Evolutionary conservation across 1,140 invertebrate species (phyloP).

Genomic region (Drosophila athabasca): DNA sequence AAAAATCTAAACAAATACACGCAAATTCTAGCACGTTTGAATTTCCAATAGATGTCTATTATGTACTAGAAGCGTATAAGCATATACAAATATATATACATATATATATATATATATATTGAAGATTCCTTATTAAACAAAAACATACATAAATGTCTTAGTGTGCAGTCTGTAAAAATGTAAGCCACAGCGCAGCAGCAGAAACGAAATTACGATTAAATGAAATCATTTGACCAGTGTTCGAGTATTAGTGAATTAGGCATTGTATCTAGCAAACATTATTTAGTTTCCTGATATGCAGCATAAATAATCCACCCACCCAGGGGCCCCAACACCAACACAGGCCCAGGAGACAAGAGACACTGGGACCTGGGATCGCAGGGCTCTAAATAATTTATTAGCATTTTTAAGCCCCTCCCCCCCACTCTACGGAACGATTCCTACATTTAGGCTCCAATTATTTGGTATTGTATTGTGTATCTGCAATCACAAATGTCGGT

Average conservation of each 20-base stretch:
- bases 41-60: slow-evolving; percentile 77
- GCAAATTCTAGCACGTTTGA: slow-evolving; percentile 67
- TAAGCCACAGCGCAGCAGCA: slow-evolving; percentile 37
- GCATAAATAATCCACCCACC: slow-evolving; percentile 26
- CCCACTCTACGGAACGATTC: slow-evolving; percentile 34
- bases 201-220: slow-evolving; percentile 33
- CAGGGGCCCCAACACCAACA: neutral
- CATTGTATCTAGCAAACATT: slow-evolving; percentile 68
- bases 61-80: slow-evolving; percentile 51
- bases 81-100: slow-evolving; percentile 10
- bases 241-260: slow-evolving; percentile 72
- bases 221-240: slow-evolving; percentile 30
- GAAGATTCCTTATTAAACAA: slow-evolving; percentile 43
- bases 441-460: slow-evolving; percentile 44
- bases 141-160: slow-evolving; percentile 44
- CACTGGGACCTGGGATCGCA: slow-evolving; percentile 1
- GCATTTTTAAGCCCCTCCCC: slow-evolving; percentile 34
- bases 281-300: slow-evolving; percentile 51
- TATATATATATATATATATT: slow-evolving; percentile 46
- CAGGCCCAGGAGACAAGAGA: neutral
- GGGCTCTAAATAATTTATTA: slow-evolving; percentile 48
- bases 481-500: slow-evolving; percentile 1
- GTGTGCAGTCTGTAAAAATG: slow-evolving; percentile 41
- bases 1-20: slow-evolving; percentile 48
- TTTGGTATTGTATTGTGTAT: slow-evolving; percentile 21